These are phyloP conservation scores for Melierax canorus DNA, from an alignment of 2,113 vertebrate species.

Conservation along the genomic window DNA sequence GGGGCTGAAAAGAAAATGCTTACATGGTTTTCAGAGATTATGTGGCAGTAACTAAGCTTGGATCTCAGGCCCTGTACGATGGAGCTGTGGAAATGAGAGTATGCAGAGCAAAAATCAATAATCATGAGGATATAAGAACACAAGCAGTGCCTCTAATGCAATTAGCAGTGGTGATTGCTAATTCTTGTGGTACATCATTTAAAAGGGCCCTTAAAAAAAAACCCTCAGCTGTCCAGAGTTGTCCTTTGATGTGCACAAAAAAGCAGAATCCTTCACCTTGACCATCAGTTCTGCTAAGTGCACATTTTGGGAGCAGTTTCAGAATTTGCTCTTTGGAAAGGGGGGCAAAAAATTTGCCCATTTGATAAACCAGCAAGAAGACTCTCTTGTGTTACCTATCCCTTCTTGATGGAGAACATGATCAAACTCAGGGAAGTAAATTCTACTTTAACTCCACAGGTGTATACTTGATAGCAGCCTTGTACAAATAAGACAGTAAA, in stretches of 20 bases:
- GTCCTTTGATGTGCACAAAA: background rate
- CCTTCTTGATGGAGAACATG: background rate
- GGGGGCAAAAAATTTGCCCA: too few relatives aligned
- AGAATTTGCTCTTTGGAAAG: background rate
- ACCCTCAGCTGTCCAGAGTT: background rate
- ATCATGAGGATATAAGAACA: background rate
- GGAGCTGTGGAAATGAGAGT: background rate
- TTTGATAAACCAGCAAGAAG: background rate
- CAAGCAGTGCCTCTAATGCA: background rate
- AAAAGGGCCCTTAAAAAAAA: background rate
- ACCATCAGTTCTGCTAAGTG: background rate
- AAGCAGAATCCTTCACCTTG: background rate
- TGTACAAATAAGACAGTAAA: background rate
- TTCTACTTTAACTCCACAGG: background rate
- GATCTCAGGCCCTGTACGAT: background rate
- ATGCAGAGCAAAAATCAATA: background rate
- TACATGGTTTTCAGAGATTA: background rate
- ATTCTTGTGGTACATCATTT: background rate
- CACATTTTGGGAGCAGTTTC: background rate
- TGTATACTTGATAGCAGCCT: background rate
- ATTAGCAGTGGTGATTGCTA: background rate
- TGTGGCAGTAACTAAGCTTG: background rate
- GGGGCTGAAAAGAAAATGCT: background rate
- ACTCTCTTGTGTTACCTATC: background rate
- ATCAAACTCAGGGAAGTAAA: background rate